Conservation (phyloP, 2,797 vertebrate species). For the Bryconaethiops microstoma region DNA sequence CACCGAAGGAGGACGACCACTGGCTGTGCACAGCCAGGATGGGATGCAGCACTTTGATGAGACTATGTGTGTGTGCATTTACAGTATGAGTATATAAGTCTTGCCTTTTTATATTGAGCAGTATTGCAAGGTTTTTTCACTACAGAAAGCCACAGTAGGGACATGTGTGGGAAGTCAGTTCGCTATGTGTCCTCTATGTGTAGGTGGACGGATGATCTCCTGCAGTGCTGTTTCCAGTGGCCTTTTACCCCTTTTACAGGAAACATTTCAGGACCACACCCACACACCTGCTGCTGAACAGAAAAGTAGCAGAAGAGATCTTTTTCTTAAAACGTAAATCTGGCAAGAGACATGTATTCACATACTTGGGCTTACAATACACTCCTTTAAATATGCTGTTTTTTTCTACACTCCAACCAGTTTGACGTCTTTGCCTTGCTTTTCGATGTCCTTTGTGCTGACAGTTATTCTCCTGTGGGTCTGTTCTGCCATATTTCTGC, state of each 20-base stretch:
- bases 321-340: slow-evolving; percentile 7
- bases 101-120: not conserved
- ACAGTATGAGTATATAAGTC: not conserved
- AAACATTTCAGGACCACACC: slow-evolving; percentile 48
- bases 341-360: not conserved
- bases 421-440: not conserved
- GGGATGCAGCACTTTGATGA: slow-evolving; percentile 24
- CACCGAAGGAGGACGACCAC: slow-evolving; percentile 57
- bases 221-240: slow-evolving; percentile 65
- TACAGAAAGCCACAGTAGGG: slow-evolving; percentile 63
- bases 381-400: not conserved
- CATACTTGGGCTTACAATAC: not conserved
- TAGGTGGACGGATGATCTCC: slow-evolving; percentile 69
- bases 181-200: slow-evolving; percentile 63
- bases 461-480: not conserved
- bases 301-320: slow-evolving; percentile 1
- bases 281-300: slow-evolving; percentile 46
- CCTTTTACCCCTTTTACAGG: slow-evolving; percentile 66
- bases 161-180: slow-evolving; percentile 55
- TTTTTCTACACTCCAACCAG: not conserved
- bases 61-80: not conserved
- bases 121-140: slow-evolving; percentile 37
- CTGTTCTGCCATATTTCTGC: not conserved
- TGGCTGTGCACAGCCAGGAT: slow-evolving; percentile 64
- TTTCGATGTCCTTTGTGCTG: not conserved